phyloP scores from a whole-genome alignment of 1,140 invertebrate species.

The Phymorhynchus buccinoides region DNA sequence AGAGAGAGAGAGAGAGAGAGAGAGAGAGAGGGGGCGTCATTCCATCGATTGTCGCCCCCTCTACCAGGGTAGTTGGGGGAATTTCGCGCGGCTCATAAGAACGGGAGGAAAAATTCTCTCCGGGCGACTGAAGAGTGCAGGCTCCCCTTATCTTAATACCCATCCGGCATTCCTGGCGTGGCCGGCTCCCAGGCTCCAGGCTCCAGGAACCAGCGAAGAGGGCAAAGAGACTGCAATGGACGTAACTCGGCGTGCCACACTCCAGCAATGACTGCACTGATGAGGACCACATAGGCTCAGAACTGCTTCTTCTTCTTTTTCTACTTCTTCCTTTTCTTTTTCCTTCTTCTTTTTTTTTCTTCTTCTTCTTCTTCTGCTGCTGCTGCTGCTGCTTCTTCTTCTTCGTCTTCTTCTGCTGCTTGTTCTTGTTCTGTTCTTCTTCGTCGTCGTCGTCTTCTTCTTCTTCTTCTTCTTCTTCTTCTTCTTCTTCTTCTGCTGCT shows the following conservation, averaged over 20 bases:
- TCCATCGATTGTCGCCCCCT: too few species aligned
- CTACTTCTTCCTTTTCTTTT: background rate
- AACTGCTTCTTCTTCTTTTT: slow-evolving; percentile 10
- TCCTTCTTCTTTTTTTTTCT: background rate
- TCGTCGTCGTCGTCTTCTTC: too few species aligned
- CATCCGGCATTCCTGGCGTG: background rate
- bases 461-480: too few species aligned
- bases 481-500: too few species aligned
- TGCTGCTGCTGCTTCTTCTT: too few species aligned
- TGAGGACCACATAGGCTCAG: background rate
- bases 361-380: too few species aligned
- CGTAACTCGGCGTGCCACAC: background rate
- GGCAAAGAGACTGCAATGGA: background rate
- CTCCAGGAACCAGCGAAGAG: background rate
- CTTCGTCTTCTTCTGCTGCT: too few species aligned
- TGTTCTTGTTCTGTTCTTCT: too few species aligned
- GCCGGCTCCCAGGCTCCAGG: background rate
- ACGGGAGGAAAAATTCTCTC: background rate
- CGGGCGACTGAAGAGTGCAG: background rate
- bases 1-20: background rate
- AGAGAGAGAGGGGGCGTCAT: background rate
- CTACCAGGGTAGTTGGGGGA: too few species aligned
- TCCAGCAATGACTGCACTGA: background rate
- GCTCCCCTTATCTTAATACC: slow-evolving; percentile 13
- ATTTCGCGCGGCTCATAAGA: slow-evolving; percentile 24